Conservation (phyloP, 2,113 vertebrate species). For the Perca flavescens region DNA sequence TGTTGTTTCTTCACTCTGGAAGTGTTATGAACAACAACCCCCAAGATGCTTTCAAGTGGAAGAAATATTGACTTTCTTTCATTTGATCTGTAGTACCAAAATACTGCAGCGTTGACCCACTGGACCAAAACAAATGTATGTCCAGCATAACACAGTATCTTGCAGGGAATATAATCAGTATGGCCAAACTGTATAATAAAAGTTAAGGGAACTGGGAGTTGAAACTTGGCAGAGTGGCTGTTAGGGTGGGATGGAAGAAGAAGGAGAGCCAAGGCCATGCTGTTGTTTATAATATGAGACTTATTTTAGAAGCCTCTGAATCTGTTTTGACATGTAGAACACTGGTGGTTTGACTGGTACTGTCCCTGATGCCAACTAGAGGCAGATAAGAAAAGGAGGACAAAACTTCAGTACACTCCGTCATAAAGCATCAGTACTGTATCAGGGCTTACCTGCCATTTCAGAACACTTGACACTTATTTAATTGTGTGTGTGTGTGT, state of each 20-base stretch:
- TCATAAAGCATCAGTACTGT: constrained; percentile 25
- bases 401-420: constrained; percentile 14
- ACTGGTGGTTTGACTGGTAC: constrained; percentile 48
- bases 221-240: constrained; percentile 26
- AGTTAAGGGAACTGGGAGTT: not conserved
- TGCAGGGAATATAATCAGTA: constrained; percentile 9
- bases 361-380: constrained; percentile 44
- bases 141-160: constrained; percentile 11
- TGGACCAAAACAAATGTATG: constrained; percentile 39
- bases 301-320: constrained; percentile 62
- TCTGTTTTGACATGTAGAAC: constrained; percentile 64
- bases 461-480: not conserved
- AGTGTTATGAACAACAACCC: constrained; percentile 9
- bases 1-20: constrained; percentile 28
- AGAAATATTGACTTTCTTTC: constrained; percentile 28
- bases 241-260: not conserved
- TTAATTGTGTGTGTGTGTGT: not conserved
- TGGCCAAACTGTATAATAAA: not conserved
- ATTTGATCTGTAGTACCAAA: constrained; percentile 41
- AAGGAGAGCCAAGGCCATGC: constrained; percentile 30
- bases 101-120: constrained; percentile 12
- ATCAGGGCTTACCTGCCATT: not conserved
- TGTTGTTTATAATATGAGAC: constrained; percentile 49
- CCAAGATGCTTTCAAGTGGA: not conserved
- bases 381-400: constrained; percentile 24